Conservation (phyloP, 2,797 vertebrate species). For the Gobio occitaniae region DNA sequence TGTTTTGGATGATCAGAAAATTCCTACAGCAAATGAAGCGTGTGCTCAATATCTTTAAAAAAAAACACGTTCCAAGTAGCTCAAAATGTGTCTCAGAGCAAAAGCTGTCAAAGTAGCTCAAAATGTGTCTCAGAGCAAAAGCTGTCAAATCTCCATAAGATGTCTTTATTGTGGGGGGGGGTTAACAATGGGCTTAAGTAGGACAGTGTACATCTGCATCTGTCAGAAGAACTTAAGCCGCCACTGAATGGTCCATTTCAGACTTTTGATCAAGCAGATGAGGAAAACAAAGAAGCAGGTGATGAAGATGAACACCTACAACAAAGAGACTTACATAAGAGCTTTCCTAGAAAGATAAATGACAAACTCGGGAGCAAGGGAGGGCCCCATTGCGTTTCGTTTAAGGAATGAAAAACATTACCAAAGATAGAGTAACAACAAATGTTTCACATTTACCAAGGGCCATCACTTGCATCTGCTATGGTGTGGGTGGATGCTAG, state of each 20-base stretch:
- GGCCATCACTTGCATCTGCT: background rate
- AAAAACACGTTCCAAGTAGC: background rate
- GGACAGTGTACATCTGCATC: constrained; percentile 4
- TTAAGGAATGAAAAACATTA: background rate
- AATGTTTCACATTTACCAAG: background rate
- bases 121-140: background rate
- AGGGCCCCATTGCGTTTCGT: background rate
- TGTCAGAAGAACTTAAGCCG: background rate
- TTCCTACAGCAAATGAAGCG: background rate
- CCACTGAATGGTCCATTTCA: background rate
- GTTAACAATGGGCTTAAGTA: background rate
- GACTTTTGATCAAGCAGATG: constrained; percentile 8
- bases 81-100: no score
- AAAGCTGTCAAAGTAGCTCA: background rate
- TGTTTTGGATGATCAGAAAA: background rate
- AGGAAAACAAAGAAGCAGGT: constrained; percentile 1
- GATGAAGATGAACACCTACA: constrained; percentile 1
- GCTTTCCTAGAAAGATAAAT: constrained; percentile 11
- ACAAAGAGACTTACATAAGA: constrained; percentile 35
- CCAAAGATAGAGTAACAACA: background rate
- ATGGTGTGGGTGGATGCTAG: background rate
- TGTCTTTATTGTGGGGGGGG: background rate
- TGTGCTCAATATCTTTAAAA: background rate
- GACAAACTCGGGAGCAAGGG: background rate
- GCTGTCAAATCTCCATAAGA: background rate